Conservation (phyloP, 2,113 vertebrate genomes). For the Aptenodytes forsteri region DNA sequence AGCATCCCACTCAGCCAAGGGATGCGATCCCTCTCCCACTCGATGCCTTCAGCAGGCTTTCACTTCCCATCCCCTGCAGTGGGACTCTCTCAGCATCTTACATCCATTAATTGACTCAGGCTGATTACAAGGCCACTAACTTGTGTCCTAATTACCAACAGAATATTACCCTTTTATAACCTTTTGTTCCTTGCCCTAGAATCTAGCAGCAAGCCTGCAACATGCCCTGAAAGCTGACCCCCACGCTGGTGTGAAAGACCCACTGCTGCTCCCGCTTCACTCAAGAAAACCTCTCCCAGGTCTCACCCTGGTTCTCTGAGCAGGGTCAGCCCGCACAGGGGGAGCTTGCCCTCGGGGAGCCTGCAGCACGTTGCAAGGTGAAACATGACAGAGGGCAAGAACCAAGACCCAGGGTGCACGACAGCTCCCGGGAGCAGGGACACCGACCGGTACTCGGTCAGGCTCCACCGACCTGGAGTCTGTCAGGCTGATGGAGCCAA, state of each 20-base stretch:
- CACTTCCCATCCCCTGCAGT: background rate
- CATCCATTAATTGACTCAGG: background rate
- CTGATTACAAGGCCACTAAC: background rate
- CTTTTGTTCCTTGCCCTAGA: background rate
- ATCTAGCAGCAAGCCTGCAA: background rate
- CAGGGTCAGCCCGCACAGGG: background rate
- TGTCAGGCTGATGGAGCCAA: background rate
- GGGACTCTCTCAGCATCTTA: background rate
- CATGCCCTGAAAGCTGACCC: background rate
- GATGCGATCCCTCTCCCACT: background rate
- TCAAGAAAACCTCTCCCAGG: background rate
- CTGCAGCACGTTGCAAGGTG: accelerated
- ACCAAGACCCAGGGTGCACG: accelerated
- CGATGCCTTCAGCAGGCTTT: background rate
- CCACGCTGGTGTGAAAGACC: accelerated
- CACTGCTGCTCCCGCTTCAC: accelerated
- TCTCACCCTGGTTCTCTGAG: too few relatives aligned
- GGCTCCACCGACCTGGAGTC: accelerated
- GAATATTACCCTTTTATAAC: background rate
- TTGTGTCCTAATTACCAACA: background rate
- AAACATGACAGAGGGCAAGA: background rate
- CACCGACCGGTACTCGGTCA: accelerated
- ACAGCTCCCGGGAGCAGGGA: accelerated
- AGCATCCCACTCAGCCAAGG: background rate
- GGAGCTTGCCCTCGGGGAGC: accelerated